phyloP scores from a whole-genome alignment of 2,888 invertebrate genomes.

The Rhogogaster chlorosoma region DNA sequence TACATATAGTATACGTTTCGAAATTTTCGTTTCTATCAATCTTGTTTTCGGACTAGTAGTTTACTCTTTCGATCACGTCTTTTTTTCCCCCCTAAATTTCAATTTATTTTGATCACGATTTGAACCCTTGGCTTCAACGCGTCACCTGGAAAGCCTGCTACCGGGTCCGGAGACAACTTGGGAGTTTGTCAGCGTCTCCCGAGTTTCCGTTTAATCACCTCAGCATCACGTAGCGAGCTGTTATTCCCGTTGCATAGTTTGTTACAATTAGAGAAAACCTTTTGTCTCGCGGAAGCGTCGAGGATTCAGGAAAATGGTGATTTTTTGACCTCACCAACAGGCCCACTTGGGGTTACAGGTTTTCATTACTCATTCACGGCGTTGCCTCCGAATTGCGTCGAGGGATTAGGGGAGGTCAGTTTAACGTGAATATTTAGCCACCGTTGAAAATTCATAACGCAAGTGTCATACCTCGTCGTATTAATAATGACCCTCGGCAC shows the following conservation, averaged over 20 bases:
- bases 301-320: slow-evolving; percentile 25
- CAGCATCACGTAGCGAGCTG: slow-evolving; percentile 42
- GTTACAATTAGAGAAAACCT: slow-evolving; percentile 42
- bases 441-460: slow-evolving; percentile 44
- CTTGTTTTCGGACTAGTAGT: background rate
- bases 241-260: slow-evolving; percentile 45
- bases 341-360: background rate
- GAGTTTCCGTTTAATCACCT: slow-evolving; percentile 45
- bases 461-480: slow-evolving; percentile 31
- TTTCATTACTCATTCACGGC: slow-evolving; percentile 45
- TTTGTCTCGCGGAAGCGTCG: slow-evolving; percentile 11
- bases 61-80: background rate
- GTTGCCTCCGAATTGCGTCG: slow-evolving; percentile 1
- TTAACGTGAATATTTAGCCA: slow-evolving; percentile 46
- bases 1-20: background rate
- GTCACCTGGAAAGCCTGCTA: slow-evolving; percentile 25
- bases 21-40: background rate
- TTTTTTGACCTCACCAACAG: slow-evolving; percentile 1
- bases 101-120: slow-evolving; percentile 46
- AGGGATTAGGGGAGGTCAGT: slow-evolving; percentile 43
- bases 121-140: slow-evolving; percentile 22
- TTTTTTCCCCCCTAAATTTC: slow-evolving; percentile 5
- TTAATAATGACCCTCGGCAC: slow-evolving; percentile 42
- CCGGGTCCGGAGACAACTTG: slow-evolving; percentile 20
- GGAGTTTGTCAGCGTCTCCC: slow-evolving; percentile 45